Percentiles rank a stretch among this genome's conserved stretches.
phyloP scores from a whole-genome alignment of 2,113 vertebrate species.

The Vanacampus margaritifer region DNA sequence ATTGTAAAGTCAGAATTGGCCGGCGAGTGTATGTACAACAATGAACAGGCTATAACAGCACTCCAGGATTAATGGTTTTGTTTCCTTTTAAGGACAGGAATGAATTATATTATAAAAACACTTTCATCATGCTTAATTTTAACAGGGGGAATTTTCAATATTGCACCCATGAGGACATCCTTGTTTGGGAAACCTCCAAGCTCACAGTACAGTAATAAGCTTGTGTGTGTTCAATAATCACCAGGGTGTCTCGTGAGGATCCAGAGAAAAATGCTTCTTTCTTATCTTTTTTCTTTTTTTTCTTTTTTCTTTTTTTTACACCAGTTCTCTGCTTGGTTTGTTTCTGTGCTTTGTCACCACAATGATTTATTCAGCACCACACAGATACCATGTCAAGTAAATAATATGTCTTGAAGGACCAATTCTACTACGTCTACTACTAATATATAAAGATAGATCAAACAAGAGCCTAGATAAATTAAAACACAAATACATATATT shows the following conservation, averaged over 20 bases:
- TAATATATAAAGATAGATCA: not conserved
- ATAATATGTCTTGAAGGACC: not conserved
- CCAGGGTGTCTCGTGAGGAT: slow-evolving; percentile 34
- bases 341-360: slow-evolving; percentile 4
- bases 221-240: slow-evolving; percentile 53
- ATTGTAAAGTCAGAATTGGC: not conserved
- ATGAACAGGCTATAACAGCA: slow-evolving; percentile 1
- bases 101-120: slow-evolving; percentile 12
- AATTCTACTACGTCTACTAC: not conserved
- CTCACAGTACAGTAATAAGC: slow-evolving; percentile 40
- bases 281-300: not conserved
- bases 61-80: slow-evolving; percentile 6
- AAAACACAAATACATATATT: not conserved
- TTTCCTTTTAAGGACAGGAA: slow-evolving; percentile 13
- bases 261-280: slow-evolving; percentile 33
- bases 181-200: slow-evolving; percentile 53
- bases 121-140: slow-evolving; percentile 21
- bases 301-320: not conserved
- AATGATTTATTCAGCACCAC: slow-evolving; percentile 8
- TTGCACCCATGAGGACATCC: slow-evolving; percentile 44
- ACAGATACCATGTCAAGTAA: not conserved
- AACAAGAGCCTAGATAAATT: not conserved
- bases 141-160: slow-evolving; percentile 32
- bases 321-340: slow-evolving; percentile 1
- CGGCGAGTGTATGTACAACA: not conserved